phyloP scores from a whole-genome alignment of 1,140 invertebrate genomes.

The Prorops nasuta region DNA sequence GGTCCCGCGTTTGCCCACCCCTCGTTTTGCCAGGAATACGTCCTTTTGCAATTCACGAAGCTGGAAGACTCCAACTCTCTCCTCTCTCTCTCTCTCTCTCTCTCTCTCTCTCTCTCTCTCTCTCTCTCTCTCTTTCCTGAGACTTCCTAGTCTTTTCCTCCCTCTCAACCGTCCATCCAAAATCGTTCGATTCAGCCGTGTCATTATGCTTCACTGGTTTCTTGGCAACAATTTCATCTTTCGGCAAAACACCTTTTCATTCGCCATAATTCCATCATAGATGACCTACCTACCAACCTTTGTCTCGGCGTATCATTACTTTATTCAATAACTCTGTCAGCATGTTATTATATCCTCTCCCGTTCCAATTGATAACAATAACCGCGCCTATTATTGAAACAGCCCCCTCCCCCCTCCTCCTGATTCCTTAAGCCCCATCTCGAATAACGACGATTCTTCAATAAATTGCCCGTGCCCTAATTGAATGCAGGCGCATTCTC shows the following conservation, averaged over 20 bases:
- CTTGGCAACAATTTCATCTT: neutral
- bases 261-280: neutral
- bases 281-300: neutral
- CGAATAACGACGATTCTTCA: too few relatives aligned
- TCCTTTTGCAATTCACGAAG: neutral
- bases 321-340: neutral
- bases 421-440: too few relatives aligned
- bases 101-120: neutral
- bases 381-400: too few relatives aligned
- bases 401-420: too few relatives aligned
- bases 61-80: neutral
- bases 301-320: neutral
- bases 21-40: neutral
- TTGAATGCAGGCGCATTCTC: too few relatives aligned
- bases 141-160: constrained; percentile 9
- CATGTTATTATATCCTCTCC: too few relatives aligned
- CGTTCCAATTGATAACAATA: too few relatives aligned
- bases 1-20: constrained; percentile 24
- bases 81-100: neutral
- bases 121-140: neutral
- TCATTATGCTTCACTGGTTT: neutral
- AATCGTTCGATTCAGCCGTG: neutral
- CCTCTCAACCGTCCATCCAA: neutral
- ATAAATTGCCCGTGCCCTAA: too few relatives aligned
- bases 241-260: neutral